A percentile compares a stretch with the other conserved stretches of the same genome.
These are phyloP conservation scores for Anolis sagrei DNA, from an alignment of 2,113 vertebrate genomes.

Conservation along the genomic window DNA sequence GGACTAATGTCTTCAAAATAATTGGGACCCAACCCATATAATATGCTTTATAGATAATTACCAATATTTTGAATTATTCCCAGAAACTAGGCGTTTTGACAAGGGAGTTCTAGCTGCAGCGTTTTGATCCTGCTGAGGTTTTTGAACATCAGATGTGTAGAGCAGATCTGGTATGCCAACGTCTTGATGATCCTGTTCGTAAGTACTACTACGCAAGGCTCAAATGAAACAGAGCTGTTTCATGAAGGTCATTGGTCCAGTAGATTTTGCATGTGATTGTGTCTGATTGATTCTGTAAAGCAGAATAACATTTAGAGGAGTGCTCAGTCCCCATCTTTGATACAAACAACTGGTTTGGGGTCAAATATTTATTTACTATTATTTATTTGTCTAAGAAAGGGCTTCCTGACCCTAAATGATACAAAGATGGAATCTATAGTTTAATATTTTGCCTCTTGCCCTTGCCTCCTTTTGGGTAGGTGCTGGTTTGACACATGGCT, in stretches of 20 bases:
- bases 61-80: too few species aligned
- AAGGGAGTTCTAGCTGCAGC: too few species aligned
- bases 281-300: rapidly evolving
- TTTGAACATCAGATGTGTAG: too few species aligned
- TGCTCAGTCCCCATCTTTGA: background rate
- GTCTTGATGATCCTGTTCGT: background rate
- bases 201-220: background rate
- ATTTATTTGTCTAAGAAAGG: too few species aligned
- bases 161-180: too few species aligned
- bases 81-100: too few species aligned
- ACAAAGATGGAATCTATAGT: background rate
- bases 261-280: background rate
- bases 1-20: too few species aligned
- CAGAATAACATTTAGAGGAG: background rate
- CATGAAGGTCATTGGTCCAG: background rate
- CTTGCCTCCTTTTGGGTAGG: background rate
- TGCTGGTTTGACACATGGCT: background rate
- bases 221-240: rapidly evolving
- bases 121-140: too few species aligned
- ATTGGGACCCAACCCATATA: too few species aligned
- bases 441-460: background rate
- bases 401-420: background rate
- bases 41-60: too few species aligned
- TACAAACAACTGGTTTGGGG: background rate
- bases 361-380: too few species aligned